These are phyloP conservation scores for Drosophila arawakana DNA, from an alignment of 1,140 invertebrate species.

Conservation along the genomic window DNA sequence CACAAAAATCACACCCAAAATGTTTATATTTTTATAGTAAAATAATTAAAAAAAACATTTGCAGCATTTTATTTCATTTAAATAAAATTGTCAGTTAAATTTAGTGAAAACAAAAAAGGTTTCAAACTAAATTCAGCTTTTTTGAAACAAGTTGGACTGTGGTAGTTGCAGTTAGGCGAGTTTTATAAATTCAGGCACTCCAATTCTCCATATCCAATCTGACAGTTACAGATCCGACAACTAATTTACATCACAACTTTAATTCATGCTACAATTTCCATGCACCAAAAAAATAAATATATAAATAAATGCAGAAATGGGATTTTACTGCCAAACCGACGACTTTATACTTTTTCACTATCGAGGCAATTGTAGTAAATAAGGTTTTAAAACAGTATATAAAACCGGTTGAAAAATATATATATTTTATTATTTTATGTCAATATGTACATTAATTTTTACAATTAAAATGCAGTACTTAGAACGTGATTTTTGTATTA, in stretches of 20 bases:
- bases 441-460: too few species aligned
- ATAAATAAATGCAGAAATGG: neutral
- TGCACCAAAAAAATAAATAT: neutral
- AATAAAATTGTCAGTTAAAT: neutral
- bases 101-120: neutral
- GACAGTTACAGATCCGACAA: slow-evolving; percentile 4
- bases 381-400: too few species aligned
- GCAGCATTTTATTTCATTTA: neutral
- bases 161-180: neutral
- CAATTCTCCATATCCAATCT: slow-evolving; percentile 1
- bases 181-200: neutral
- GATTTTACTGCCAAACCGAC: neutral
- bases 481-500: too few species aligned
- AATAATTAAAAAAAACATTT: neutral
- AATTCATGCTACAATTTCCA: neutral
- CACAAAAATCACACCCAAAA: too few species aligned
- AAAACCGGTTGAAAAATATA: too few species aligned
- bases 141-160: neutral
- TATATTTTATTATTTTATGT: too few species aligned
- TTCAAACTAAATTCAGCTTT: neutral
- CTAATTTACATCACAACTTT: slow-evolving; percentile 27
- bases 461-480: too few species aligned
- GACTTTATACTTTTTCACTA: too few species aligned
- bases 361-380: too few species aligned
- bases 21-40: too few species aligned